Evolutionary conservation across 2,888 invertebrate species (phyloP).

Genomic region (Schrankia costaestrigalis): DNA sequence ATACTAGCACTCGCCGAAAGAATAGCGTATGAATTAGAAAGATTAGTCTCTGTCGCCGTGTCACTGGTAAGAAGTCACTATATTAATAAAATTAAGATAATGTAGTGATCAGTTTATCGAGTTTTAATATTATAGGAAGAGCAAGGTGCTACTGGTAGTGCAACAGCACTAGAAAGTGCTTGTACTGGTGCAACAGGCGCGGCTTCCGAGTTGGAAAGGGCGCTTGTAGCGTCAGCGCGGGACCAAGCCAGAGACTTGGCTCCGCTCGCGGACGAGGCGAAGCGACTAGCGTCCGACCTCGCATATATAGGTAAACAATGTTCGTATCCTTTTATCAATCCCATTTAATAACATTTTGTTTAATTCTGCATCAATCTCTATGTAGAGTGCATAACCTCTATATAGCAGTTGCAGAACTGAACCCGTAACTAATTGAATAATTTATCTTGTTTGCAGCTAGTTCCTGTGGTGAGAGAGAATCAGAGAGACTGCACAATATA

Average conservation of each 20-base stretch:
- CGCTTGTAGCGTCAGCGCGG: constrained; percentile 84
- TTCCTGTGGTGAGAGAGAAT: constrained; percentile 83
- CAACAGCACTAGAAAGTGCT: constrained; percentile 78
- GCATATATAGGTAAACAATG: constrained; percentile 72
- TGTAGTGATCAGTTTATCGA: constrained; percentile 11
- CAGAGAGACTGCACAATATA: constrained; percentile 95
- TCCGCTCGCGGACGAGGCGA: constrained; percentile 69
- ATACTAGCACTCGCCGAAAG: constrained; percentile 94
- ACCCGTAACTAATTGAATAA: not conserved
- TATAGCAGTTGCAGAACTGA: not conserved
- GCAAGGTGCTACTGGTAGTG: constrained; percentile 59
- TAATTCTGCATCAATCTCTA: constrained; percentile 1
- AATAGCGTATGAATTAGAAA: constrained; percentile 94
- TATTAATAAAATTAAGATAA: not conserved
- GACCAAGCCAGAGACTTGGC: constrained; percentile 72
- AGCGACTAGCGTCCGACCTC: constrained; percentile 70
- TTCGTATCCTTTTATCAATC: constrained; percentile 10
- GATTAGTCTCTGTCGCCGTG: constrained; percentile 91
- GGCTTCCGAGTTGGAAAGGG: constrained; percentile 90
- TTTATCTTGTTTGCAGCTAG: constrained; percentile 56
- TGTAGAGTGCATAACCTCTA: constrained; percentile 2
- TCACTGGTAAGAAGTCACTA: constrained; percentile 84
- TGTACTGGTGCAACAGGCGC: constrained; percentile 87
- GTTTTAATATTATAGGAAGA: constrained; percentile 52
- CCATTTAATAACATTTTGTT: constrained; percentile 1